phyloP scores from a whole-genome alignment of 1,140 invertebrate species.

The Araneus ventricosus region DNA sequence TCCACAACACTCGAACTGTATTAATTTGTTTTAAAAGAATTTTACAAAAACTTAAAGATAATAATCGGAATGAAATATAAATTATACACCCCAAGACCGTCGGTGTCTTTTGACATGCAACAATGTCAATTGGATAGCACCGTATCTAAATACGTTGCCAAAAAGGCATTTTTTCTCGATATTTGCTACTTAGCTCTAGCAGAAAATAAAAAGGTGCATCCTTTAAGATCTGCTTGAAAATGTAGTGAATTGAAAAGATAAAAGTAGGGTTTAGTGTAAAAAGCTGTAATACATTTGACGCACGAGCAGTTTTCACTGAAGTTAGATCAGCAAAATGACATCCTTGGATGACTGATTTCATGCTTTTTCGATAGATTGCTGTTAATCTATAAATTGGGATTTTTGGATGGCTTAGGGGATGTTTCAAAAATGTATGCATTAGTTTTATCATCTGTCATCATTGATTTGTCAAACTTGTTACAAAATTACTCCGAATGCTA shows the following conservation, averaged over 20 bases:
- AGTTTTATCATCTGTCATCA: background rate
- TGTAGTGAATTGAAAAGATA: background rate
- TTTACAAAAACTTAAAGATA: background rate
- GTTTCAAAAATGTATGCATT: background rate
- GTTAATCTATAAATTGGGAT: slow-evolving; percentile 11
- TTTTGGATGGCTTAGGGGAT: background rate
- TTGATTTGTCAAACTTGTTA: background rate
- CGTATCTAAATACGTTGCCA: background rate
- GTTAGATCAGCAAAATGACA: background rate
- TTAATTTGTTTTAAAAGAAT: background rate
- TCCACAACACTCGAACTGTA: no score
- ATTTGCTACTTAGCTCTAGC: background rate
- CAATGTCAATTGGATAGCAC: background rate
- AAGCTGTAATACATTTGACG: background rate
- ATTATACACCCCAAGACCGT: background rate
- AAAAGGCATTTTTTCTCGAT: background rate
- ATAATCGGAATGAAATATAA: background rate
- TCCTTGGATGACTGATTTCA: background rate
- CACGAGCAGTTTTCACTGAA: background rate
- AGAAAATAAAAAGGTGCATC: background rate
- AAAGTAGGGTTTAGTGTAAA: background rate
- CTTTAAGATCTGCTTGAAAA: background rate
- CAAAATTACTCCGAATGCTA: background rate
- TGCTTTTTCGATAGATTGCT: background rate
- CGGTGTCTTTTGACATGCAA: background rate